phyloP scores from a whole-genome alignment of 2,888 invertebrate species.

The Tetragonula carbonaria region DNA sequence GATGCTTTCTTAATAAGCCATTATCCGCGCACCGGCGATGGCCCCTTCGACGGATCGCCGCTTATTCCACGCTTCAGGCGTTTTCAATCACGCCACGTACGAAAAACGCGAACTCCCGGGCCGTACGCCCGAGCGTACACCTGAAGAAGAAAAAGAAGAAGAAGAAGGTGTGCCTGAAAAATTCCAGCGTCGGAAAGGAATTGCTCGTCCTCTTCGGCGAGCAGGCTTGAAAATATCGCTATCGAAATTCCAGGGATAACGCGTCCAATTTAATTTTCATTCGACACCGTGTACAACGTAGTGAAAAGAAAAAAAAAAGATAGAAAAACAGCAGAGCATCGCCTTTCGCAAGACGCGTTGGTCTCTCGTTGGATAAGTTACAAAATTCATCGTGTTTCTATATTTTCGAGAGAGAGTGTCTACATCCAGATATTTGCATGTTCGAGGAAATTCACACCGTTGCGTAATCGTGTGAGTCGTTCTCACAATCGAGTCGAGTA shows the following conservation, averaged over 20 bases:
- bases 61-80: conserved; percentile 48
- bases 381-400: conserved; percentile 33
- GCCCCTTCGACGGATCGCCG: conserved; percentile 58
- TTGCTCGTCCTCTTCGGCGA: no score
- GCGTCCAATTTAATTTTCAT: background rate
- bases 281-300: background rate
- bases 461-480: no score
- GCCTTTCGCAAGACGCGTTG: background rate
- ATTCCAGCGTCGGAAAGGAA: background rate
- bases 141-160: background rate
- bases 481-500: background rate
- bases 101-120: conserved; percentile 44
- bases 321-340: conserved; percentile 32
- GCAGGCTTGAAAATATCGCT: no score
- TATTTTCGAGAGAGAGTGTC: no score
- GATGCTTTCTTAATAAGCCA: conserved; percentile 77
- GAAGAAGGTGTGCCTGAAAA: background rate
- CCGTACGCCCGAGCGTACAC: background rate
- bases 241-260: no score
- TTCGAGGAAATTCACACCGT: background rate
- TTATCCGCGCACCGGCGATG: conserved; percentile 68
- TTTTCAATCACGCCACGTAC: conserved; percentile 56
- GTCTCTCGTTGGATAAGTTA: background rate
- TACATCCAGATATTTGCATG: no score
- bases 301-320: no score